Evolutionary conservation across 2,797 vertebrate species (phyloP).

Genomic region (Gymnopithys bicolor): DNA sequence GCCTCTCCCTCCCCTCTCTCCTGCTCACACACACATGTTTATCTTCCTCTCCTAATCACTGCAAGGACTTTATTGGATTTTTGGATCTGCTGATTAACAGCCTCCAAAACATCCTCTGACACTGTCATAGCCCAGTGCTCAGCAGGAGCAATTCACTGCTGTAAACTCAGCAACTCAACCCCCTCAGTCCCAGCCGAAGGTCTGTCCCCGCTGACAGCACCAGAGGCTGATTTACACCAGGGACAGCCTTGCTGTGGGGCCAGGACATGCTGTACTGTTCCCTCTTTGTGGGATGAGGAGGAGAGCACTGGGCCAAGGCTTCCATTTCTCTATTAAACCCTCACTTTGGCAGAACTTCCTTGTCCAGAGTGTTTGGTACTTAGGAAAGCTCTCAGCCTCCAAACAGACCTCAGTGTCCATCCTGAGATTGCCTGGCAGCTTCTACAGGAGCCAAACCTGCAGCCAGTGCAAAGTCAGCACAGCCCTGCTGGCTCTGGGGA

Average conservation of each 20-base stretch:
- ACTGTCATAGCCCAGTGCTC: background rate
- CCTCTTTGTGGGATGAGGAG: background rate
- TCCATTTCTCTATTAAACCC: slow-evolving; percentile 41
- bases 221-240: background rate
- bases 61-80: background rate
- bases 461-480: background rate
- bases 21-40: background rate
- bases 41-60: background rate
- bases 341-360: background rate
- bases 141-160: background rate
- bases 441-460: background rate
- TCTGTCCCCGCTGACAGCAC: background rate
- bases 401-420: background rate
- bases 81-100: background rate
- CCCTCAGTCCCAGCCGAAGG: background rate
- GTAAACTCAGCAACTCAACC: background rate
- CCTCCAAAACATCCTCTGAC: background rate
- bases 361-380: background rate
- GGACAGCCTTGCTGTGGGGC: background rate
- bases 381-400: background rate
- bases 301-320: background rate
- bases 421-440: background rate
- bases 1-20: background rate
- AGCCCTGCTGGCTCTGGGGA: background rate
- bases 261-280: slow-evolving; percentile 13